Conservation (phyloP, 2,113 vertebrate genomes). For the Grammomys surdaster region DNA sequence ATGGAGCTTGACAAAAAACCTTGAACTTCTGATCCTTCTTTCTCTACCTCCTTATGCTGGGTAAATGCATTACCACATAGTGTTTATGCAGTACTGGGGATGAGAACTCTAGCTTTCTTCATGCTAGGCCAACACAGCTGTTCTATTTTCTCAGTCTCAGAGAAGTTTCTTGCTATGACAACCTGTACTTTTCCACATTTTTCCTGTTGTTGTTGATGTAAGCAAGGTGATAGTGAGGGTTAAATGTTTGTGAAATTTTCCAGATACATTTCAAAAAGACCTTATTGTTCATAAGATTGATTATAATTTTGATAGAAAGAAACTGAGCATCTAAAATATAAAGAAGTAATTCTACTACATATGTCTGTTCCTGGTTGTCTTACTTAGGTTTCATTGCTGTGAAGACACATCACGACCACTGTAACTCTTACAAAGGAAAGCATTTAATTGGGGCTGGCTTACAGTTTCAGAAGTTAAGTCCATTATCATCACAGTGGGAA, state of each 20-base stretch:
- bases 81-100: too few species aligned
- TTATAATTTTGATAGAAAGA: slow-evolving; percentile 96
- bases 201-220: slow-evolving; percentile 95
- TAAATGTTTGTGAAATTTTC: slow-evolving; percentile 99
- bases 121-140: background rate
- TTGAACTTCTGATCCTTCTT: background rate
- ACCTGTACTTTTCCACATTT: slow-evolving; percentile 94
- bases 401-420: too few species aligned
- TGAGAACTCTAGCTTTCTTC: background rate
- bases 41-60: background rate
- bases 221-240: slow-evolving; percentile 97
- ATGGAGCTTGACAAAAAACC: background rate
- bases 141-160: slow-evolving; percentile 2
- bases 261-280: slow-evolving; percentile 97
- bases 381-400: too few species aligned
- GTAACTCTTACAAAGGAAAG: too few species aligned
- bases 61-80: slow-evolving; percentile 36
- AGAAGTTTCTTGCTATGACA: slow-evolving; percentile 85
- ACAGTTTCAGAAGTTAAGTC: too few species aligned
- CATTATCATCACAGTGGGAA: too few species aligned
- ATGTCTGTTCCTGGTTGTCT: slow-evolving; percentile 93
- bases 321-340: slow-evolving; percentile 97
- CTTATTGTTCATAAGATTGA: slow-evolving; percentile 95
- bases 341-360: slow-evolving; percentile 98
- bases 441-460: too few species aligned